phyloP scores from a whole-genome alignment of 2,888 invertebrate species.

The Ypsolopha sequella region DNA sequence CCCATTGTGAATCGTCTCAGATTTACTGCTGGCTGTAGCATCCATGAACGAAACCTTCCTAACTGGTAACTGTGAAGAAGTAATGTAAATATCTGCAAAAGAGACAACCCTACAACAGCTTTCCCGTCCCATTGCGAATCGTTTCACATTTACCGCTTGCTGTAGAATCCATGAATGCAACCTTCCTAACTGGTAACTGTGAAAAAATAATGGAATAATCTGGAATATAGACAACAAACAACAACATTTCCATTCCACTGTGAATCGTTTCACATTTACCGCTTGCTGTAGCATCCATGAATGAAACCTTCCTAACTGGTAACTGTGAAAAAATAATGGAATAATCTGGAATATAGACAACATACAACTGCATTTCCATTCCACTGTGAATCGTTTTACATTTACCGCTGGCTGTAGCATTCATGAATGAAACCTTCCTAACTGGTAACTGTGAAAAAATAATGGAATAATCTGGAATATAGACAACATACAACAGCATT shows the following conservation, averaged over 20 bases:
- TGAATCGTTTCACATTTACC: too few relatives aligned
- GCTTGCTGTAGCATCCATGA: too few relatives aligned
- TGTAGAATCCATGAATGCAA: not conserved
- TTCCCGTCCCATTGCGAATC: not conserved
- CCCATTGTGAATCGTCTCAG: not conserved
- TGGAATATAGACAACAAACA: too few relatives aligned
- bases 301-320: too few relatives aligned
- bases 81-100: conserved; percentile 33
- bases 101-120: not conserved
- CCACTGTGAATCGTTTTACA: not conserved
- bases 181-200: not conserved
- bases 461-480: too few relatives aligned
- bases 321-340: conserved; percentile 5
- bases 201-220: too few relatives aligned
- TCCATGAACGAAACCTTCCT: not conserved
- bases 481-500: too few relatives aligned
- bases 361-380: not conserved
- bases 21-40: not conserved
- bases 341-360: conserved; percentile 32
- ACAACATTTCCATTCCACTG: too few relatives aligned
- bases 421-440: not conserved
- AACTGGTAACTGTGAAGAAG: too few relatives aligned
- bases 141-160: not conserved
- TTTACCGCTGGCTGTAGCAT: not conserved
- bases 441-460: too few relatives aligned